phyloP scores from a whole-genome alignment of 2,888 invertebrate species.

The Mylabris sibirica region DNA sequence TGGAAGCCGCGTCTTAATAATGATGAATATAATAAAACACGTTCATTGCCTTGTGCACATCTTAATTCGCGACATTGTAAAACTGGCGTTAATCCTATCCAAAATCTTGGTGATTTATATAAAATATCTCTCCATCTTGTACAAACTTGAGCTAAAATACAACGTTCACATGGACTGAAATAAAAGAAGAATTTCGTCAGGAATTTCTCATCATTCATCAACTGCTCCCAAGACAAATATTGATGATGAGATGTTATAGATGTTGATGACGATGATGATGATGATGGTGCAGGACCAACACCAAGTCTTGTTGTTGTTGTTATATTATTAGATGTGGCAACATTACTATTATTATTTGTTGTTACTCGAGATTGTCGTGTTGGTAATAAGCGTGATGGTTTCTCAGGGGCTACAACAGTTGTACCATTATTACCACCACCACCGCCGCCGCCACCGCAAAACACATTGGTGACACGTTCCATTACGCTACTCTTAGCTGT shows the following conservation, averaged over 20 bases:
- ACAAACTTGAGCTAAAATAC: constrained; percentile 84
- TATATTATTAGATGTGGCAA: constrained; percentile 36
- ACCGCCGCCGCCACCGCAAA: constrained; percentile 74
- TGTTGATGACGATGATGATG: constrained; percentile 50
- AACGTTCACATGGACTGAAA: constrained; percentile 75
- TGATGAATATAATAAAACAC: constrained; percentile 77
- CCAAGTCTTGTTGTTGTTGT: constrained; percentile 43
- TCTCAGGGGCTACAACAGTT: constrained; percentile 60
- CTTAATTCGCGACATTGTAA: constrained; percentile 86
- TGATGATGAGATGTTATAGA: constrained; percentile 55
- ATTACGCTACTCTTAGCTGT: constrained; percentile 72
- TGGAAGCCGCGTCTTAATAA: constrained; percentile 87
- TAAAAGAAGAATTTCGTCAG: constrained; percentile 84
- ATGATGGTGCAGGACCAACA: constrained; percentile 29
- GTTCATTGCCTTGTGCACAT: constrained; percentile 65
- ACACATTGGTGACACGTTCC: constrained; percentile 86
- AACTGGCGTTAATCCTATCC: constrained; percentile 85
- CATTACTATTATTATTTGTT: constrained; percentile 8
- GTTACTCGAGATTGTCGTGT: constrained; percentile 39
- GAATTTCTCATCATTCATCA: constrained; percentile 86
- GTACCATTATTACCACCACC: constrained; percentile 70
- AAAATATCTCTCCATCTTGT: constrained; percentile 87
- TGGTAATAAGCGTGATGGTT: constrained; percentile 61
- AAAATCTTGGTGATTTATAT: constrained; percentile 77
- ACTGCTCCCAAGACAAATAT: constrained; percentile 74